A percentile compares a stretch with the other conserved stretches of the same genome.
Conservation (phyloP, 2,888 invertebrate genomes). For the Pristionchus arcanus region DNA sequence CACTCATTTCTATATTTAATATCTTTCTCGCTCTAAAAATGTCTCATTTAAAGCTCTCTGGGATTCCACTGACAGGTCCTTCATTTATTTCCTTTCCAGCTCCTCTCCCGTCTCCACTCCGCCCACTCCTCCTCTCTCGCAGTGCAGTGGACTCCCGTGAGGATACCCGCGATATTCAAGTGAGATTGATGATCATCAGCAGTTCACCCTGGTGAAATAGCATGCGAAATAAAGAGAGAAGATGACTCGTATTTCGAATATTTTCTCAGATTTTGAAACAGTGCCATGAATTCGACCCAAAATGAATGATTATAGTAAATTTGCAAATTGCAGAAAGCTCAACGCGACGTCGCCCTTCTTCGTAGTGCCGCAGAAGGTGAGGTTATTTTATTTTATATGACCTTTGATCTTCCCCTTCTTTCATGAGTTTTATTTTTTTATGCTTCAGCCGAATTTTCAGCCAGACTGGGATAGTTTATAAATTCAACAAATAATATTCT, state of each 20-base stretch:
- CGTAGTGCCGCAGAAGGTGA: not conserved
- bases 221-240: no score
- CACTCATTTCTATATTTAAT: not conserved
- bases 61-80: not conserved
- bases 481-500: not conserved
- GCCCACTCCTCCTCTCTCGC: conserved; percentile 13
- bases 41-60: no score
- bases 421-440: no score
- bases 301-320: no score
- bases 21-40: no score
- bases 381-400: not conserved
- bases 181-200: no score
- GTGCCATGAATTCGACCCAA: no score
- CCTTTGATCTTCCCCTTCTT: no score
- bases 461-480: not conserved
- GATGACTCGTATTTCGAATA: no score
- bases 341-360: not conserved
- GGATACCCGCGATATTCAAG: conserved; percentile 41
- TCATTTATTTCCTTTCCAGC: not conserved
- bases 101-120: conserved; percentile 1
- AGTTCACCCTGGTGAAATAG: no score
- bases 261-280: no score
- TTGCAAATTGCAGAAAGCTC: conserved; percentile 1
- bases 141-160: conserved; percentile 18
- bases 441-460: no score